phyloP scores from a whole-genome alignment of 2,888 invertebrate species.

The Lepidonotus clava region DNA sequence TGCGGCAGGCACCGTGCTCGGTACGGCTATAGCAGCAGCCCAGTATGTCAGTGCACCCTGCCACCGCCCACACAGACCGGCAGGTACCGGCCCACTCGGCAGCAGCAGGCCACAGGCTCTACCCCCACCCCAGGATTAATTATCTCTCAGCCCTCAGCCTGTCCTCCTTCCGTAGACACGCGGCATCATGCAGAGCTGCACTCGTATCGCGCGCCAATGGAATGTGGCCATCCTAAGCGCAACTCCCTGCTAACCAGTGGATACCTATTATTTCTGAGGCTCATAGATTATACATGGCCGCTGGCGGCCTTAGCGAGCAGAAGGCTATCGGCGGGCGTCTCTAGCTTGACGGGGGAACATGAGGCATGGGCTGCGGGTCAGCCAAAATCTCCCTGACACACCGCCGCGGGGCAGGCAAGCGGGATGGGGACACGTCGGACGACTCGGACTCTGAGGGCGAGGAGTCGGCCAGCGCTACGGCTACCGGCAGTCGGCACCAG shows the following conservation, averaged over 20 bases:
- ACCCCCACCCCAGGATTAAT: not conserved
- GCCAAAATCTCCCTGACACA: slow-evolving; percentile 55
- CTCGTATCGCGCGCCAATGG: slow-evolving; percentile 1
- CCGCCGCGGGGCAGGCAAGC: slow-evolving; percentile 31
- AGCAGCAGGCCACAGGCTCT: not conserved
- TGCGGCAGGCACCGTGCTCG: not conserved
- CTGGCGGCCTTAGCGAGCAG: not conserved
- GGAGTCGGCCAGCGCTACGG: slow-evolving; percentile 1
- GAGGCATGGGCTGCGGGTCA: slow-evolving; percentile 55
- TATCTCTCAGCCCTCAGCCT: not conserved
- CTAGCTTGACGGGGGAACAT: slow-evolving; percentile 22
- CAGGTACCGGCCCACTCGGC: not conserved
- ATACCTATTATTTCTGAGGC: too few species aligned
- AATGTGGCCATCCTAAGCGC: not conserved
- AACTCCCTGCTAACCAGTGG: too few species aligned
- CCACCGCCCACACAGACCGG: not conserved
- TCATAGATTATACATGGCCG: slow-evolving; percentile 28
- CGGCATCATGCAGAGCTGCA: not conserved
- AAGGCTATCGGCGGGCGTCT: not conserved
- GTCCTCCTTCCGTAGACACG: not conserved
- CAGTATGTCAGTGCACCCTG: not conserved
- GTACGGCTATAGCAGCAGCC: not conserved
- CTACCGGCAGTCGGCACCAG: not conserved
- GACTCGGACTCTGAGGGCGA: slow-evolving; percentile 2
- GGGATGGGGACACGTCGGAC: slow-evolving; percentile 28